Conservation (phyloP, 1,140 invertebrate genomes). For the Cepaea nemoralis region DNA sequence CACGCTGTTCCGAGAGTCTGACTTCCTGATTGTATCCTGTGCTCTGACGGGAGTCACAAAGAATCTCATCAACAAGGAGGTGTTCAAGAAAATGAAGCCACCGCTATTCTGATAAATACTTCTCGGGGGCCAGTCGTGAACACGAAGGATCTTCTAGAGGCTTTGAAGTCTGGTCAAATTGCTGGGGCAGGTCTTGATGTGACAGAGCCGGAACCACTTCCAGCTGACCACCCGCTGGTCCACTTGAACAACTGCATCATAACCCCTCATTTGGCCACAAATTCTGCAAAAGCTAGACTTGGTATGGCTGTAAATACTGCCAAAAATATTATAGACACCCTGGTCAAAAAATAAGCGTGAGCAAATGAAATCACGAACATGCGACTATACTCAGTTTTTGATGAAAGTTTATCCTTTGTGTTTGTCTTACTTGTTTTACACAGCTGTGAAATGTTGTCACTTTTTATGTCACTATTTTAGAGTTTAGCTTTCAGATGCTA, state of each 20-base stretch:
- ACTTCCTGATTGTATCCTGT: slow-evolving; percentile 67
- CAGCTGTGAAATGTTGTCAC: too few relatives aligned
- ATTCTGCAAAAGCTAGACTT: slow-evolving; percentile 82
- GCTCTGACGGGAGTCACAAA: slow-evolving; percentile 55
- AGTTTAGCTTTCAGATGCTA: too few relatives aligned
- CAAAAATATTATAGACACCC: slow-evolving; percentile 74
- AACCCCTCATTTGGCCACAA: slow-evolving; percentile 93
- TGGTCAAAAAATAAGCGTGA: slow-evolving; percentile 87
- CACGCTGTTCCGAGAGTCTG: slow-evolving; percentile 56
- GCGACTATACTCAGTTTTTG: too few relatives aligned
- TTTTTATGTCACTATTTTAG: too few relatives aligned
- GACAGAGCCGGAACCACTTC: slow-evolving; percentile 91
- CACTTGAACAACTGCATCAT: slow-evolving; percentile 86
- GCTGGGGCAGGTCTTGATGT: slow-evolving; percentile 92
- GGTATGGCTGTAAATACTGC: slow-evolving; percentile 87
- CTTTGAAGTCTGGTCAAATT: slow-evolving; percentile 81
- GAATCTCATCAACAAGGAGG: slow-evolving; percentile 50
- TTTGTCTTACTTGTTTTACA: too few relatives aligned
- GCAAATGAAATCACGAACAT: too few relatives aligned
- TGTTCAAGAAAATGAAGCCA: slow-evolving; percentile 66
- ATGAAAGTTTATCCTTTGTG: too few relatives aligned
- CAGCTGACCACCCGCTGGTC: slow-evolving; percentile 83
- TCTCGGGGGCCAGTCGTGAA: slow-evolving; percentile 67
- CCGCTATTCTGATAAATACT: slow-evolving; percentile 72
- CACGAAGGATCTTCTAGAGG: slow-evolving; percentile 70